These are phyloP conservation scores for Cylloceria caligata DNA, from an alignment of 2,888 invertebrate species.

Conservation along the genomic window DNA sequence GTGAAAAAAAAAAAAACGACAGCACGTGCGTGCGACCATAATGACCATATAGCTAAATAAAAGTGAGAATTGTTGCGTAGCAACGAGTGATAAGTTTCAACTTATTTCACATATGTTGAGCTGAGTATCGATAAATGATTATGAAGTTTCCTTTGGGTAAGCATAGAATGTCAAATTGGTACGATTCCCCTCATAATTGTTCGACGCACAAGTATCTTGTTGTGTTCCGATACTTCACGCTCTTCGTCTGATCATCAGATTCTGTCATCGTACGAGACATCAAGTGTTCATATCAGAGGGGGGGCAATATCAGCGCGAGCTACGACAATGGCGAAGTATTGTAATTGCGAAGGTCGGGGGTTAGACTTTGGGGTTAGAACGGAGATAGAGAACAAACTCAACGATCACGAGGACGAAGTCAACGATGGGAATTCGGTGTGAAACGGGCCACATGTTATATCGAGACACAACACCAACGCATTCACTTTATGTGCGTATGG, in stretches of 20 bases:
- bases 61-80: slow-evolving; percentile 59
- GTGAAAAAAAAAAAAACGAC: slow-evolving; percentile 23
- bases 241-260: neutral
- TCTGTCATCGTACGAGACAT: slow-evolving; percentile 50
- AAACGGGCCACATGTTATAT: slow-evolving; percentile 78
- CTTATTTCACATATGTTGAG: slow-evolving; percentile 77
- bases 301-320: neutral
- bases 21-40: slow-evolving; percentile 24
- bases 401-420: slow-evolving; percentile 49
- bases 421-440: slow-evolving; percentile 73
- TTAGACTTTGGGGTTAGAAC: slow-evolving; percentile 20
- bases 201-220: neutral
- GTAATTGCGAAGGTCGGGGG: slow-evolving; percentile 58
- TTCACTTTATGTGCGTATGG: slow-evolving; percentile 53
- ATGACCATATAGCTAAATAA: neutral
- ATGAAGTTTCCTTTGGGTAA: slow-evolving; percentile 12
- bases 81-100: slow-evolving; percentile 68
- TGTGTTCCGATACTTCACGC: slow-evolving; percentile 7
- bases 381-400: slow-evolving; percentile 45
- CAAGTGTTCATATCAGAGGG: slow-evolving; percentile 39
- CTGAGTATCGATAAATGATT: slow-evolving; percentile 64
- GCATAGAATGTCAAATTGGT: slow-evolving; percentile 4
- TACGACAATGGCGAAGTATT: slow-evolving; percentile 36
- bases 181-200: slow-evolving; percentile 3
- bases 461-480: slow-evolving; percentile 41